Conservation (phyloP, 92 coral and sea anemone species). For the Paramuricea clavata region DNA sequence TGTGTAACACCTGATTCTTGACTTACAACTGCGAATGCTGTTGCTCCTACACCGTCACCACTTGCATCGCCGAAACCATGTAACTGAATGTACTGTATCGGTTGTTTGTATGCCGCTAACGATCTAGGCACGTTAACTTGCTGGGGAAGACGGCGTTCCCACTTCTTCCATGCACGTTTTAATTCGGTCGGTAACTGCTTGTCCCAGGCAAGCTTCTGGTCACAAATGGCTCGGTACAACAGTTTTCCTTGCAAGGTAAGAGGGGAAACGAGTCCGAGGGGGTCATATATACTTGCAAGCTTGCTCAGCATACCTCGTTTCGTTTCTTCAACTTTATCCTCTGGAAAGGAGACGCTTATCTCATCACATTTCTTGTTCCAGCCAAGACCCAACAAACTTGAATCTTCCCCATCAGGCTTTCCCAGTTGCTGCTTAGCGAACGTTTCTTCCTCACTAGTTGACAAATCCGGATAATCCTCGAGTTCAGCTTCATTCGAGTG, state of each 20-base stretch:
- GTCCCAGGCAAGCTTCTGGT: constrained; percentile 9
- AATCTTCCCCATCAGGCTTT: not conserved
- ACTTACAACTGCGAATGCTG: not conserved
- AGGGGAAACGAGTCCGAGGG: not conserved
- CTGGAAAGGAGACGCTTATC: constrained; percentile 39
- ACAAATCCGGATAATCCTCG: not conserved
- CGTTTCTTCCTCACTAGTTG: constrained; percentile 6
- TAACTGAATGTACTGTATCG: not conserved
- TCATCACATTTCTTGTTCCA: constrained; percentile 56
- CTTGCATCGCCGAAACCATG: constrained; percentile 18
- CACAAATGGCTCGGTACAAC: constrained; percentile 28
- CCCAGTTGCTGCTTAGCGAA: constrained; percentile 46
- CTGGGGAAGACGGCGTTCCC: not conserved
- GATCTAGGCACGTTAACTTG: not conserved
- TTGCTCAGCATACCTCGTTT: constrained; percentile 27
- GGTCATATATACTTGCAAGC: not conserved
- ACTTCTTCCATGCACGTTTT: not conserved
- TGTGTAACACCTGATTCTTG: not conserved
- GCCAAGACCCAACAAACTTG: constrained; percentile 36
- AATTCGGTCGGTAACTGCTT: not conserved
- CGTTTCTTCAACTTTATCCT: constrained; percentile 27
- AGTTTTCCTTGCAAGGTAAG: constrained; percentile 11
- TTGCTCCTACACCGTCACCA: not conserved
- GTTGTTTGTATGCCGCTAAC: not conserved
- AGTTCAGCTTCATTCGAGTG: constrained; percentile 18